Evolutionary conservation across 2,797 vertebrate genomes (phyloP).

Genomic region (Hydrocynus forskahlii): DNA sequence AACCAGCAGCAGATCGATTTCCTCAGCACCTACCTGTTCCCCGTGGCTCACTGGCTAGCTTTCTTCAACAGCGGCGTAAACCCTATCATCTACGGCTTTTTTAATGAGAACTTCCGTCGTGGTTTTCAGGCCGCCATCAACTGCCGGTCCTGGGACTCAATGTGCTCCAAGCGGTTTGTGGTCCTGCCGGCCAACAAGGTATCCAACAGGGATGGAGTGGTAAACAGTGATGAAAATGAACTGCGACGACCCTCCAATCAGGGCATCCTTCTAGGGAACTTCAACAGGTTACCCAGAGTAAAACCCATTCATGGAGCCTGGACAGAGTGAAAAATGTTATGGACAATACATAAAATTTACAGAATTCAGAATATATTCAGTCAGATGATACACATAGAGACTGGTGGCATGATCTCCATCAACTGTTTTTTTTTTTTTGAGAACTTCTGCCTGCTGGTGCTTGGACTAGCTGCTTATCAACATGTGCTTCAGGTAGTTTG

Average conservation of each 20-base stretch:
- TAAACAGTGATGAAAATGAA: constrained; percentile 11
- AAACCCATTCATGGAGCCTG: constrained; percentile 56
- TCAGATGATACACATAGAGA: no score
- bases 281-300: constrained; percentile 38
- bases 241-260: constrained; percentile 9
- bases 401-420: no score
- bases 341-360: no score
- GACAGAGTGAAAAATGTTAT: constrained; percentile 47
- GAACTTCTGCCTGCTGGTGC: no score
- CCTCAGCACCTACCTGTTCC: constrained; percentile 65
- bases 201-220: constrained; percentile 19
- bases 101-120: constrained; percentile 67
- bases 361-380: no score
- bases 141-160: constrained; percentile 41
- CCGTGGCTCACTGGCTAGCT: constrained; percentile 67
- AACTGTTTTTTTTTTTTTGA: no score
- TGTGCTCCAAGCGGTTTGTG: constrained; percentile 18
- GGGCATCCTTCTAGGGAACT: constrained; percentile 54
- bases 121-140: constrained; percentile 63
- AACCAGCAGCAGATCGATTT: constrained; percentile 63
- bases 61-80: constrained; percentile 70
- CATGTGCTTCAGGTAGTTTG: no score
- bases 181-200: constrained; percentile 57
- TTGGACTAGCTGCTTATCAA: no score
- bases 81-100: constrained; percentile 69